Base-by-base conservation (phyloP, 2,888 invertebrate species). In the Tricholauxania praeusta region DNA sequence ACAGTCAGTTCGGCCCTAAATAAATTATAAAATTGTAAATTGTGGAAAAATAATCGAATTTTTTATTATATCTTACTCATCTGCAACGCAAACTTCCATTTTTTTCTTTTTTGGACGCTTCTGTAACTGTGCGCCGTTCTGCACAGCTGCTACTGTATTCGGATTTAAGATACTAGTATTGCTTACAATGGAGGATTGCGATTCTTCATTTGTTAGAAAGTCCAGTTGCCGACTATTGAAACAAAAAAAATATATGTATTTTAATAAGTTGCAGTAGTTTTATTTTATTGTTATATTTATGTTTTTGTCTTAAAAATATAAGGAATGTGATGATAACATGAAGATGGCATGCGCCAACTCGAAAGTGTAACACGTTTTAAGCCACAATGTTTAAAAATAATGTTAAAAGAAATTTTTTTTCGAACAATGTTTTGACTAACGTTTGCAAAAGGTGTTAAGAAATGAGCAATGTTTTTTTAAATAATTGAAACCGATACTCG, bases 171-270 rank as follows among this genome's bases (percentile, higher is more conserved):
- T 79, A 77, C 88, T 88, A 17, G 81, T 79, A 32, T 92, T 92
- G 84, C 94, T 95, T 79, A 93, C 89, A 47, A 94, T 91, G n/a
- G 95, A 95, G 81, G 93, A 94, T 86, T 94, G 94, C 7, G 95
- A 95, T 85, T 95, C 95, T 82, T 92, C 92, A 72, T 87, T 79
- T 71, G 82, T 84, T 3, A 84, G 77, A 69, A 85, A 84, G 69
- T 87, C 87, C 32, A 81, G 80, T 83, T 78, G 91, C 82, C 85
- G 85, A 57, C 49, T 59, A 49, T 32, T n/a, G 2, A 22, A 52
- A 55, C 28, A 67, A 32, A 53, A 28, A 32, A 52, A 67, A 8
- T 28, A 19, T 60, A 62, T 19, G 49, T 15, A 73, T 32, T 1
- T 17, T 6, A 57, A 63, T 49, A 28, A 12, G n/a, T 47, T 15